Evolutionary conservation across 2,113 vertebrate genomes (phyloP).

Genomic region (Mustela nigripes): DNA sequence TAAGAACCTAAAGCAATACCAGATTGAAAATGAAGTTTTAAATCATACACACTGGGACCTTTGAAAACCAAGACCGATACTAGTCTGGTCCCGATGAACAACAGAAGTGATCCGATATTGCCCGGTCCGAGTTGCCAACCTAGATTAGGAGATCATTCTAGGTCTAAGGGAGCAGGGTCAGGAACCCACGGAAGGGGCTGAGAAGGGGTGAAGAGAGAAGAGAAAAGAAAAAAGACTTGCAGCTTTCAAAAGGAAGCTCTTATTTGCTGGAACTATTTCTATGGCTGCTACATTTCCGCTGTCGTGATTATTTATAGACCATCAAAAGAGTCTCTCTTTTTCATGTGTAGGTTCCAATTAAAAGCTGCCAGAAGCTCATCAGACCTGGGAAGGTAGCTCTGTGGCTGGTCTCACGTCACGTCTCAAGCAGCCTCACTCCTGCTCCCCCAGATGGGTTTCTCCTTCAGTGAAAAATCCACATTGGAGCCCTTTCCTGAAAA

Average conservation of each 20-base stretch:
- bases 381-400: conserved; percentile 4
- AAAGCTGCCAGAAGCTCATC: conserved; percentile 67
- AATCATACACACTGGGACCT: neutral
- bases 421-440: neutral
- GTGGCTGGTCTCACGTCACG: neutral
- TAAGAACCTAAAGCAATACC: neutral
- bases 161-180: neutral
- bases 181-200: neutral
- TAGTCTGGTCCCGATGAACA: neutral
- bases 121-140: neutral
- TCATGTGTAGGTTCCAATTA: conserved; percentile 75
- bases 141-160: neutral
- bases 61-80: neutral
- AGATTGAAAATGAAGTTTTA: neutral
- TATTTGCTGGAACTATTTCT: conserved; percentile 60
- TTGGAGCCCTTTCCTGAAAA: conserved; percentile 1
- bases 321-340: conserved; percentile 49
- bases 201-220: neutral
- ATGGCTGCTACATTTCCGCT: conserved; percentile 48
- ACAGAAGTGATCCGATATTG: neutral
- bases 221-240: neutral
- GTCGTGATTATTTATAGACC: conserved; percentile 75
- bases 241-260: conserved; percentile 39
- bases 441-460: neutral
- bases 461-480: neutral